These are phyloP conservation scores for Tachysurus fulvidraco DNA, from an alignment of 2,113 vertebrate species.

Conservation along the genomic window DNA sequence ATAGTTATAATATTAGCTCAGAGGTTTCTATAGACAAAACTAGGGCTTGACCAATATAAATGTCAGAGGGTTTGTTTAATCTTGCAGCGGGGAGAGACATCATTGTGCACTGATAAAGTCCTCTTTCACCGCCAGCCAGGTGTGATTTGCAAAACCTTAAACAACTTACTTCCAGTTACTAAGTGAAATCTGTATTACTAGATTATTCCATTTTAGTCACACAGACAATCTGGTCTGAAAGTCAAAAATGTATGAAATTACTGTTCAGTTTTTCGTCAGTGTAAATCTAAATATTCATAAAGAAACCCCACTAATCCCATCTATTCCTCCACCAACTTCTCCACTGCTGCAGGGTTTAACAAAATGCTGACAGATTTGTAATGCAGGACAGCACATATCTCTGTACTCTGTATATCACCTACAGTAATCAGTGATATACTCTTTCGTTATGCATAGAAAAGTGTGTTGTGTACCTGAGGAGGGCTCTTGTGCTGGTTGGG, in stretches of 20 bases:
- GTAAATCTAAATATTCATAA: not conserved
- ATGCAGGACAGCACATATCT: not conserved
- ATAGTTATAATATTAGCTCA: too few species aligned
- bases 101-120: too few species aligned
- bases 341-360: not conserved
- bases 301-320: not conserved
- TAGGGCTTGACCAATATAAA: too few species aligned
- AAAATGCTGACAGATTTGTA: not conserved
- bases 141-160: too few species aligned
- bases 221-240: not conserved
- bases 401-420: not conserved
- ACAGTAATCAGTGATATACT: not conserved
- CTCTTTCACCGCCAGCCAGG: too few species aligned
- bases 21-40: too few species aligned
- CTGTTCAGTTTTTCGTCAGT: not conserved
- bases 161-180: not conserved
- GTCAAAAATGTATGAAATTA: not conserved
- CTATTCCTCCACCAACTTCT: not conserved
- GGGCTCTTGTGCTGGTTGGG: conserved; percentile 44
- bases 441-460: not conserved
- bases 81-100: too few species aligned
- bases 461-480: conserved; percentile 31
- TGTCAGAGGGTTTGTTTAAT: too few species aligned
- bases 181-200: not conserved
- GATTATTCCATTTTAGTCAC: not conserved